Percentiles rank a stretch among this genome's conserved stretches.
Evolutionary conservation across 2,113 vertebrate species (phyloP).

Genomic region (Oenanthe oenanthe): DNA sequence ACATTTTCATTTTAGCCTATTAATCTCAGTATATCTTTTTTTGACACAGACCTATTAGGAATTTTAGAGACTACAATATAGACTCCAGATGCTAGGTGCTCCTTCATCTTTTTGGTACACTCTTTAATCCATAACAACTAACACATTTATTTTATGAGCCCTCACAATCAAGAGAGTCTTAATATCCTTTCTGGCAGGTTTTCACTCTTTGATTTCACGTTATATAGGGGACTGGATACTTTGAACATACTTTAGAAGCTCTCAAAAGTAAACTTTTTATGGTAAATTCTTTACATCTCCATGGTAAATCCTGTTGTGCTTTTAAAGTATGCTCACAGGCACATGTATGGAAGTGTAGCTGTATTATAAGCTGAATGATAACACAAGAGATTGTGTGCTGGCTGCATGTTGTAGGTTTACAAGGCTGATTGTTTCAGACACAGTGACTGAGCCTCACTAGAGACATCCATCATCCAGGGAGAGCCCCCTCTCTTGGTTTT

Average conservation of each 20-base stretch:
- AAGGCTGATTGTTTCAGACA: neutral
- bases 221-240: conserved; percentile 24
- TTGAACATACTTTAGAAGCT: conserved; percentile 46
- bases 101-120: conserved; percentile 67
- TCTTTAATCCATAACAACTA: conserved; percentile 73
- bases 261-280: conserved; percentile 40
- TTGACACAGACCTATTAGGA: conserved; percentile 68
- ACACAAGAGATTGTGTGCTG: neutral
- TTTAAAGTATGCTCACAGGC: conserved; percentile 6
- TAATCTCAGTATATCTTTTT: conserved; percentile 62
- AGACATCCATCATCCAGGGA: neutral
- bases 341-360: neutral
- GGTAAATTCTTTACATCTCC: neutral
- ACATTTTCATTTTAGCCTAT: conserved; percentile 41
- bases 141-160: conserved; percentile 64
- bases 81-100: conserved; percentile 66
- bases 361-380: conserved; percentile 6
- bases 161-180: conserved; percentile 54
- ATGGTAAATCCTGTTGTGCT: neutral
- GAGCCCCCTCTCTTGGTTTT: neutral
- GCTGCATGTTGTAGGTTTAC: neutral
- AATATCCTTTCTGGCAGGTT: conserved; percentile 49
- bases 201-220: conserved; percentile 35
- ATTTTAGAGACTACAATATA: conserved; percentile 69
- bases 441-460: neutral